Conservation (phyloP, 2,888 invertebrate species). For the Meteorus cinctellus region DNA sequence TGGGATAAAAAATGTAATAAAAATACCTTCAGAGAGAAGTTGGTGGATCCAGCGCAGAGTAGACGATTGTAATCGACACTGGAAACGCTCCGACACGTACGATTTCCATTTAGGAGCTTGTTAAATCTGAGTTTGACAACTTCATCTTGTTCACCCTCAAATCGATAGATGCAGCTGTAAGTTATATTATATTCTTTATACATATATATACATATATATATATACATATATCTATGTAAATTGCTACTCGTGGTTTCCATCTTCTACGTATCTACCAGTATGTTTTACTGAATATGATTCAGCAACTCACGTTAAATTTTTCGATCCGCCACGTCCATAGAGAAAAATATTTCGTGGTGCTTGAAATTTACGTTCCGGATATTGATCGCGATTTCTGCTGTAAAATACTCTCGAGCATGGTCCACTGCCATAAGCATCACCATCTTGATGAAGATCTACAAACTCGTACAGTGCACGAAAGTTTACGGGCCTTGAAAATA, state of each 20-base stretch:
- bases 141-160: slow-evolving; percentile 89
- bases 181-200: background rate
- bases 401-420: slow-evolving; percentile 86
- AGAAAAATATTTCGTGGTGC: slow-evolving; percentile 89
- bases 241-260: too few species aligned
- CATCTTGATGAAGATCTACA: slow-evolving; percentile 90
- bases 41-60: slow-evolving; percentile 67
- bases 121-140: slow-evolving; percentile 85
- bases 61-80: slow-evolving; percentile 68
- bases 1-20: background rate
- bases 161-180: slow-evolving; percentile 87
- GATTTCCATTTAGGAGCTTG: slow-evolving; percentile 78
- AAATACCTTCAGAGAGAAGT: slow-evolving; percentile 69
- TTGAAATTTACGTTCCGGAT: slow-evolving; percentile 84
- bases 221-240: background rate
- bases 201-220: background rate
- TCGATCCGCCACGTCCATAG: slow-evolving; percentile 88
- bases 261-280: background rate
- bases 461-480: slow-evolving; percentile 92
- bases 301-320: slow-evolving; percentile 81
- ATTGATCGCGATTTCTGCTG: slow-evolving; percentile 77
- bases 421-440: slow-evolving; percentile 84
- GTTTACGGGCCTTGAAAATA: slow-evolving; percentile 81
- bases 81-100: slow-evolving; percentile 69
- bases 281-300: slow-evolving; percentile 12